Percentiles rank a stretch among this genome's conserved stretches.
Conservation (phyloP, 23 tunicate genomes). For the Pegea sp. region DNA sequence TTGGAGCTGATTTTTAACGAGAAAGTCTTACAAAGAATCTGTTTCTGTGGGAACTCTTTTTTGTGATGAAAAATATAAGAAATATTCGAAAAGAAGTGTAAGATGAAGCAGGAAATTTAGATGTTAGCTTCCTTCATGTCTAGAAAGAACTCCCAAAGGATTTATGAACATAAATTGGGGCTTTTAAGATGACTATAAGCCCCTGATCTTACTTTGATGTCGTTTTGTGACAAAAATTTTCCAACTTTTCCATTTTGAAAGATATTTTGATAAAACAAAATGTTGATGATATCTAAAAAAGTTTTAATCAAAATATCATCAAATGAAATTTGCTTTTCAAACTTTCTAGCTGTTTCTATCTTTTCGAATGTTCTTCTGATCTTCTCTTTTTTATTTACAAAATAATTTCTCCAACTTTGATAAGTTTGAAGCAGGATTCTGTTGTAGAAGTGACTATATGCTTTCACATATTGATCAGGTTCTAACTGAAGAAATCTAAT, state of each 20-base stretch:
- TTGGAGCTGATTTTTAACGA: too few species aligned
- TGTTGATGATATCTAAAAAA: constrained; percentile 39
- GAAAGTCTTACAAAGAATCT: too few species aligned
- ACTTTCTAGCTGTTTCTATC: constrained; percentile 67
- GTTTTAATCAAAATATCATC: neutral
- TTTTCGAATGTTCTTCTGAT: constrained; percentile 20
- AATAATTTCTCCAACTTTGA: too few species aligned
- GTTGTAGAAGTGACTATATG: too few species aligned
- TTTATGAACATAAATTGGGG: too few species aligned
- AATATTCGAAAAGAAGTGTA: neutral
- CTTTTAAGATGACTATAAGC: too few species aligned
- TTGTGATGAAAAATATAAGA: neutral
- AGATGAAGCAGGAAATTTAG: neutral
- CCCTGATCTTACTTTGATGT: constrained; percentile 23
- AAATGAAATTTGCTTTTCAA: constrained; percentile 2
- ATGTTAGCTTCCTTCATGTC: too few species aligned
- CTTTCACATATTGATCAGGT: too few species aligned
- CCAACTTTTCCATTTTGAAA: constrained; percentile 48
- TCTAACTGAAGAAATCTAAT: too few species aligned
- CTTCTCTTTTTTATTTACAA: too few species aligned
- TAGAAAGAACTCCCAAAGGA: too few species aligned
- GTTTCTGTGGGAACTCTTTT: neutral
- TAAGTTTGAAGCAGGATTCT: too few species aligned
- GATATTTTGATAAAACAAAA: constrained; percentile 22
- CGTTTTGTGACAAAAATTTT: constrained; percentile 43